phyloP scores from a whole-genome alignment of 2,888 invertebrate genomes.

The Onchidella celtica region DNA sequence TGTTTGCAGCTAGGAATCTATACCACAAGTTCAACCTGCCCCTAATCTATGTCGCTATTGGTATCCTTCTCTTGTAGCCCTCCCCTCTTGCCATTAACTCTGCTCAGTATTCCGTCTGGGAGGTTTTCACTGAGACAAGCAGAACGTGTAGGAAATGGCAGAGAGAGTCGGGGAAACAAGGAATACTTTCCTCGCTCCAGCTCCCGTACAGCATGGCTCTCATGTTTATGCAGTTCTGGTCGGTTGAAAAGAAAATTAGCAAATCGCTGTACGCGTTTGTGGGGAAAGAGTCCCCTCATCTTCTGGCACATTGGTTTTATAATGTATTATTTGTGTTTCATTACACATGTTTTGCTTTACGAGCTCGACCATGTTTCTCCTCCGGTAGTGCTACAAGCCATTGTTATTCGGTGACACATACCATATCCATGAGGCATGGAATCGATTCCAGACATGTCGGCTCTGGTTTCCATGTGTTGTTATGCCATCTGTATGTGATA shows the following conservation, averaged over 20 bases:
- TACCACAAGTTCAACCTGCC: not conserved
- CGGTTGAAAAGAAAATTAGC: slow-evolving; percentile 41
- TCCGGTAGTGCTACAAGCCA: not conserved
- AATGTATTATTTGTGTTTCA: slow-evolving; percentile 28
- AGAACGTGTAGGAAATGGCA: not conserved
- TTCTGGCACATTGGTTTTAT: slow-evolving; percentile 11
- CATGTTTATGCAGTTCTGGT: slow-evolving; percentile 23
- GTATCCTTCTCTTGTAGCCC: not conserved
- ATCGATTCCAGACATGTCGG: not conserved
- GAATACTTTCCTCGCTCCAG: not conserved
- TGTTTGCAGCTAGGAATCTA: too few species aligned
- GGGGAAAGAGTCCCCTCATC: not conserved
- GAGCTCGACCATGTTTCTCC: not conserved
- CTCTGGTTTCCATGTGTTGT: not conserved
- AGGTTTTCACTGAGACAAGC: too few species aligned
- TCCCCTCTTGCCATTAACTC: not conserved
- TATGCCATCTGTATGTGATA: too few species aligned
- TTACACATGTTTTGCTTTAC: slow-evolving; percentile 18
- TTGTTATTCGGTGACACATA: not conserved
- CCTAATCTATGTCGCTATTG: not conserved
- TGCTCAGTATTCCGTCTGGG: not conserved
- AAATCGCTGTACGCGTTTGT: slow-evolving; percentile 6
- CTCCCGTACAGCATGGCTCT: not conserved
- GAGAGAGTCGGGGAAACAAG: not conserved
- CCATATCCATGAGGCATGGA: not conserved